Evolutionary conservation across 2,888 invertebrate species (phyloP).

Genomic region (Stegophylla sp.): DNA sequence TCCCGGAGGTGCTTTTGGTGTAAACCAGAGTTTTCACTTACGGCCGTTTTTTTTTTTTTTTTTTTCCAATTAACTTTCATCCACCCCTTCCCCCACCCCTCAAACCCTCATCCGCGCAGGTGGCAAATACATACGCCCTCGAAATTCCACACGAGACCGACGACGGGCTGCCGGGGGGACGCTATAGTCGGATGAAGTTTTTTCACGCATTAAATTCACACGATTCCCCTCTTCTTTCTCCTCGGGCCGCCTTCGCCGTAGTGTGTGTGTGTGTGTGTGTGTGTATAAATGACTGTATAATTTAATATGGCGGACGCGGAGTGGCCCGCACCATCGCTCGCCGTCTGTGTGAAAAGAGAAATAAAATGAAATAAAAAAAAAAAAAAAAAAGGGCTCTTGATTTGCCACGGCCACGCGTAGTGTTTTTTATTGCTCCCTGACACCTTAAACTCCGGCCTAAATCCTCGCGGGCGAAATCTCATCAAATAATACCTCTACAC

Average conservation of each 20-base stretch:
- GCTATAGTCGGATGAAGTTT: slow-evolving; percentile 19
- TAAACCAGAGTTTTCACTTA: slow-evolving; percentile 41
- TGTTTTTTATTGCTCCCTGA: too few species aligned
- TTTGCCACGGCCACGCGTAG: too few species aligned
- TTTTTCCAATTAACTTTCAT: slow-evolving; percentile 50
- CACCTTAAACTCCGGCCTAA: too few species aligned
- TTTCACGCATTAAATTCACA: slow-evolving; percentile 24
- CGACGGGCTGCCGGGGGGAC: background rate
- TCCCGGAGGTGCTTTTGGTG: slow-evolving; percentile 39
- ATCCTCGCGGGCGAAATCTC: too few species aligned
- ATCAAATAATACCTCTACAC: too few species aligned
- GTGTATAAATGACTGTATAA: slow-evolving; percentile 35
- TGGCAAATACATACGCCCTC: too few species aligned
- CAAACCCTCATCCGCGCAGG: background rate
- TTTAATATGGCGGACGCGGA: background rate
- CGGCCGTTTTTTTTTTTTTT: background rate
- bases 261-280: too few species aligned
- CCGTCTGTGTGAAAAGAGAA: background rate
- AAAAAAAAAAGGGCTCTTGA: too few species aligned
- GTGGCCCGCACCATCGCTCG: too few species aligned
- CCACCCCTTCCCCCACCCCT: background rate
- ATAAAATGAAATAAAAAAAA: background rate
- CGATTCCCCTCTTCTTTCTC: background rate
- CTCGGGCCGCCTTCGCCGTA: background rate
- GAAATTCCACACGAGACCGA: background rate